Evolutionary conservation across 2,113 vertebrate species (phyloP), one percentile per base, ranked within the genome.

Genomic region (Halichoerus grypus): DNA sequence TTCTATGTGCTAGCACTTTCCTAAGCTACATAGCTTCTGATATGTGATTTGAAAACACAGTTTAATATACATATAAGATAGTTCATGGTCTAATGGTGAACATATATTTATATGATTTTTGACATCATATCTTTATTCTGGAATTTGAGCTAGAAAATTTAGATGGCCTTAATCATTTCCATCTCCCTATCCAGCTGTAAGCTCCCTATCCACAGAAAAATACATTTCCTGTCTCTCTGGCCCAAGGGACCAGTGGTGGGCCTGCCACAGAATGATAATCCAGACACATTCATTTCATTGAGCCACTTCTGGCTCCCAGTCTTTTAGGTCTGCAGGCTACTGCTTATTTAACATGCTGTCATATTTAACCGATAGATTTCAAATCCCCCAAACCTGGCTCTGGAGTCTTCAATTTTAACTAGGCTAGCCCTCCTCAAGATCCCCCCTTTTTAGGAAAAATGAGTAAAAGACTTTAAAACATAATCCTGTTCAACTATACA

Each of bases 341-440:
- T 15, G 42, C 21, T 80, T 67, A 95, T 59, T 96, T 91, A 95
- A 94, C 51, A 85, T n/a, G 33, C 61, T 94, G 11, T 61, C 55
- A 16, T 26, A 71, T 82, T 82, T 79, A 86, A 79, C 12, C 71
- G 72, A 90, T 39, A 76, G 71, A 93, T 94, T 91, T 88, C 46
- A 69, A 91, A 26, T 16, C 61, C 84, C 1, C 21, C 12, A 85
- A 85, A n/a, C 74, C 46, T 74, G 31, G 28, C 36, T 91, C 91
- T 61, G 33, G 69, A 51, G 7, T 87, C 36, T 83, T 93, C 3
- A 51, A 69, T 94, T 92, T 87, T 93, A 82, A 76, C 53, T 53
- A 74, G 4, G 46, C 18, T 72, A 87, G 46, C 18, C 18, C 4
- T 53, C 59, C 11, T 85, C 74, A n/a, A 72, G 46, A 95, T 61